Conservation (phyloP, 2,113 vertebrate genomes). For the Xiphias gladius region DNA sequence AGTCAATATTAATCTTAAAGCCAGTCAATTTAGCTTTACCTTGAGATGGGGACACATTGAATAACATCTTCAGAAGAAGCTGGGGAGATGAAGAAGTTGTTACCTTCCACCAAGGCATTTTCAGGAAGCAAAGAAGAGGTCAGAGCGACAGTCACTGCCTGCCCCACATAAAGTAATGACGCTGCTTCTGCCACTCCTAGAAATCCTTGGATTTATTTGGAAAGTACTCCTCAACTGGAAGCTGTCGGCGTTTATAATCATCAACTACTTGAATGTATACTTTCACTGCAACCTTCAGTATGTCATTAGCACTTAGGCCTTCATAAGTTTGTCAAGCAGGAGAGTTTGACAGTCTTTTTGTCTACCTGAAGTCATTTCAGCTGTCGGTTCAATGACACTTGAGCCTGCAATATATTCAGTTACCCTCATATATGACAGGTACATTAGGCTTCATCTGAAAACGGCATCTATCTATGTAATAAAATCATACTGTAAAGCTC, state of each 20-base stretch:
- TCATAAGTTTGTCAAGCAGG: background rate
- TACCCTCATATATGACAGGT: background rate
- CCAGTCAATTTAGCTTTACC: conserved; percentile 28
- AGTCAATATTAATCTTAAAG: conserved; percentile 33
- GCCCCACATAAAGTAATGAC: conserved; percentile 5
- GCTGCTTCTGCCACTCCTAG: background rate
- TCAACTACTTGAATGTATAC: conserved; percentile 26
- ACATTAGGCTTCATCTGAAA: background rate
- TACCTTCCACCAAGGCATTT: conserved; percentile 8
- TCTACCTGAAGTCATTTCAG: conserved; percentile 9
- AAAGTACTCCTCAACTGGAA: conserved; percentile 22
- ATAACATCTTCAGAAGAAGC: conserved; percentile 13
- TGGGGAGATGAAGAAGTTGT: conserved; percentile 8
- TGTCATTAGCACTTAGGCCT: conserved; percentile 20
- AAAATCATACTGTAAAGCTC: background rate
- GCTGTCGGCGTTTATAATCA: conserved; percentile 30
- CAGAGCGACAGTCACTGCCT: background rate
- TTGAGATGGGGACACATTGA: conserved; percentile 5
- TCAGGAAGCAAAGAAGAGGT: conserved; percentile 13
- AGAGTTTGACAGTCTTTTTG: conserved; percentile 7
- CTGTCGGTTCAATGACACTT: background rate
- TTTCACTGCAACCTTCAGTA: conserved; percentile 28
- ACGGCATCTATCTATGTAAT: background rate
- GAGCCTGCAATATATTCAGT: background rate
- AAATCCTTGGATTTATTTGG: conserved; percentile 25